These are phyloP conservation scores for Ceratina australensis DNA, from an alignment of 1,140 invertebrate genomes.

Conservation along the genomic window DNA sequence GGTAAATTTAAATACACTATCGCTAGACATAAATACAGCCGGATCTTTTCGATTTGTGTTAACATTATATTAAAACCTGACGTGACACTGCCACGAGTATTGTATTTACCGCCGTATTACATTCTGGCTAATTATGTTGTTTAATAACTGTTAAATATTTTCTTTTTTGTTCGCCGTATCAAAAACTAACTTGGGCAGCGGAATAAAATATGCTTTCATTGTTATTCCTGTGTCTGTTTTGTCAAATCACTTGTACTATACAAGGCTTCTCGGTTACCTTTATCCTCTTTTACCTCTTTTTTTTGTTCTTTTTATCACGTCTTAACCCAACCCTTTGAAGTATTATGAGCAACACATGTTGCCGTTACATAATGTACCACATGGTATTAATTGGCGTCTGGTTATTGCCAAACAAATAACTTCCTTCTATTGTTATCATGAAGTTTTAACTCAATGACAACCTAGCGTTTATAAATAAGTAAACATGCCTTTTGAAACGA, in stretches of 20 bases:
- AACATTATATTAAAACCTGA: slow-evolving; percentile 20
- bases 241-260: slow-evolving; percentile 3
- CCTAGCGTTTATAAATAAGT: too few species aligned
- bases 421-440: neutral
- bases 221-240: neutral
- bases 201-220: neutral
- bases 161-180: neutral
- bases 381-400: slow-evolving; percentile 52
- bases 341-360: slow-evolving; percentile 52
- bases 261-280: neutral
- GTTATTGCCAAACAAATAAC: slow-evolving; percentile 33
- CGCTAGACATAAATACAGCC: neutral
- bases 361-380: slow-evolving; percentile 52
- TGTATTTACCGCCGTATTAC: slow-evolving; percentile 49
- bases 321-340: slow-evolving; percentile 27
- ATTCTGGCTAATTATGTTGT: slow-evolving; percentile 13
- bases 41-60: neutral
- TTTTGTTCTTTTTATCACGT: slow-evolving; percentile 41
- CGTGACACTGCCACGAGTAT: slow-evolving; percentile 20
- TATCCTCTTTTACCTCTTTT: slow-evolving; percentile 40
- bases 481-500: too few species aligned
- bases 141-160: neutral
- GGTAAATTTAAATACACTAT: slow-evolving; percentile 62
- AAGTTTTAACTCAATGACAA: too few species aligned
- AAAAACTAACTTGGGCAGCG: neutral